Percentiles rank a stretch among this genome's conserved stretches.
These are phyloP conservation scores for Zaprionus gabonicus DNA, from an alignment of 1,140 invertebrate species.

Conservation along the genomic window DNA sequence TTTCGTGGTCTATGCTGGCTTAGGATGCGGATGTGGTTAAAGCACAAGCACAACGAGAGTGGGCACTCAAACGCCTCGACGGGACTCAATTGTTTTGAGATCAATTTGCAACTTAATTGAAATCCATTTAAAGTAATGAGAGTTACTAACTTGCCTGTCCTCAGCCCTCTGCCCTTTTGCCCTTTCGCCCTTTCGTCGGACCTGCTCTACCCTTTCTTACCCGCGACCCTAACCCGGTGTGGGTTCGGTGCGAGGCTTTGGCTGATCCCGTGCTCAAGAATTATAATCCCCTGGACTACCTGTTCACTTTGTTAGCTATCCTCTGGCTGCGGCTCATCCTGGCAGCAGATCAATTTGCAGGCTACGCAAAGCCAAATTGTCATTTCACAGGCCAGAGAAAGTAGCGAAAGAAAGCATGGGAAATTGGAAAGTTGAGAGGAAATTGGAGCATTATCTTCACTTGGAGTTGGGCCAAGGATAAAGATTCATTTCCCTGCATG, in stretches of 20 bases:
- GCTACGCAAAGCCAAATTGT: conserved; percentile 71
- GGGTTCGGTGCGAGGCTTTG: conserved; percentile 7
- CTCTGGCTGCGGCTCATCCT: conserved; percentile 14
- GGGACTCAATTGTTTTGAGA: conserved; percentile 81
- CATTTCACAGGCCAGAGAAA: conserved; percentile 10
- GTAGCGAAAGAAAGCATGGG: background rate
- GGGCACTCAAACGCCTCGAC: conserved; percentile 75
- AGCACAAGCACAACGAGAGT: conserved; percentile 42
- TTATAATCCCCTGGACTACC: conserved; percentile 58
- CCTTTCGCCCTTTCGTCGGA: conserved; percentile 30
- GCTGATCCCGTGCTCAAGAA: conserved; percentile 73
- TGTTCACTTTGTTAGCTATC: conserved; percentile 30
- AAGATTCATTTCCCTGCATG: background rate
- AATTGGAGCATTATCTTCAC: conserved; percentile 3
- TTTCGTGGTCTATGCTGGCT: conserved; percentile 15
- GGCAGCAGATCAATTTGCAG: conserved; percentile 58
- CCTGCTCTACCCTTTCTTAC: conserved; percentile 10
- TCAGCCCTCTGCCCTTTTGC: conserved; percentile 16
- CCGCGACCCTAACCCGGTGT: too few species aligned
- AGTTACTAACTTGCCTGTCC: conserved; percentile 77
- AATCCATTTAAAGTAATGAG: conserved; percentile 84
- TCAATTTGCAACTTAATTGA: conserved; percentile 84
- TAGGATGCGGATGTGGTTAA: conserved; percentile 39
- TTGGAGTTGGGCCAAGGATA: background rate
- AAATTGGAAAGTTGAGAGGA: background rate